Base-by-base conservation (phyloP, 1,140 invertebrate species). In the Brachionus plicatilis region DNA sequence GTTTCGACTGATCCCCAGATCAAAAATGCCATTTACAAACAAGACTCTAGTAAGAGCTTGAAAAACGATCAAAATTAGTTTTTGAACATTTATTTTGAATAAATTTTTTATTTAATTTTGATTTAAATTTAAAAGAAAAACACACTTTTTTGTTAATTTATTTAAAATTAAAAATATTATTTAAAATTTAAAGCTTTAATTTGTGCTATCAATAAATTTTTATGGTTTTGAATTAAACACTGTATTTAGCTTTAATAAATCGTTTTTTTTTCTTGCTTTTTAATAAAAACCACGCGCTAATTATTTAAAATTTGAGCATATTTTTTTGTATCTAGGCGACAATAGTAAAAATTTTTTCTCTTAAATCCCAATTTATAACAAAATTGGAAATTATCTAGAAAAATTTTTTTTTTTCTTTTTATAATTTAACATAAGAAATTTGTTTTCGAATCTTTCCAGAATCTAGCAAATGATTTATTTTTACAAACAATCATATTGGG, bases 21-120 rank as follows among this genome's bases (percentile, higher is more conserved):
- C 33, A 24, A 37, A 76, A 29, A 24, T 47, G 72, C 72, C 43
- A 27, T 76, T 11, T 50, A 37, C 14, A 76, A 29, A 76, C 72
- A 76, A 76, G 43, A 76, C 43, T 76, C 72, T 27, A n/a, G 20
- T 20, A 76, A 76, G 24, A 76, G 72, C 47, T 37, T 76, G 24
- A 50, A 76, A 75, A 68, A 17, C 4, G 27, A 68, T 20, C 20
- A n/a, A 72, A 24, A 72, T 20, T 43, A 41, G 33, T 20, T 20
- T 43, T 68, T 11, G 20, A 27, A 50, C 14, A 47, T 12, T 24
- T 47, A 76, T 11, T 27, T 24, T 50, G 47, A 47, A 76, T 50
- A 76, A 76, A 50, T 14, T 11, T 76, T 76, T 47, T 43, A 41
- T 9, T 68, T 68, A 9, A 29, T 45, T 45, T 45, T 45, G 43